Conservation (phyloP, 1,140 invertebrate genomes). For the Drosophila parvula region DNA sequence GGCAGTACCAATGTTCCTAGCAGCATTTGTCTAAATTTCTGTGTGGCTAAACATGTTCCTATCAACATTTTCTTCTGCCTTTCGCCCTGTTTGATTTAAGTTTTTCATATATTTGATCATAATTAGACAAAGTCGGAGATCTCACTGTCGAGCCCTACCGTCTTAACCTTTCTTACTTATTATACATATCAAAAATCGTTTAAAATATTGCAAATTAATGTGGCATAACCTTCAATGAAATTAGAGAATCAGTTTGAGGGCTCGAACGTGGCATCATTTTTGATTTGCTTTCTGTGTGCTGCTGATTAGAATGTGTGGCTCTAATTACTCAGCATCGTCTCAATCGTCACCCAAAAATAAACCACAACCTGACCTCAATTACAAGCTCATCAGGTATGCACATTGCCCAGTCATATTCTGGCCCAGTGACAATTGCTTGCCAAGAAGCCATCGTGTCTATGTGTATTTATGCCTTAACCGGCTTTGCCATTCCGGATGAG, state of each 20-base stretch:
- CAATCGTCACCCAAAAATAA: conserved; percentile 28
- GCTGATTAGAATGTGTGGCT: conserved; percentile 14
- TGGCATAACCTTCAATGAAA: too few relatives aligned
- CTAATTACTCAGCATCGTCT: conserved; percentile 30
- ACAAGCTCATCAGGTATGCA: conserved; percentile 56
- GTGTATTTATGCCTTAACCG: conserved; percentile 30
- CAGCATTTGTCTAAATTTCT: too few relatives aligned
- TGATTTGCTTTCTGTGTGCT: neutral
- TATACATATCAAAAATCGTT: too few relatives aligned
- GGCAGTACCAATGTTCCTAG: too few relatives aligned
- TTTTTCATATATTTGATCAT: too few relatives aligned
- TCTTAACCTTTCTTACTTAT: too few relatives aligned
- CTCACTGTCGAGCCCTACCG: too few relatives aligned
- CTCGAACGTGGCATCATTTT: neutral
- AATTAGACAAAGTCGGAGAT: too few relatives aligned
- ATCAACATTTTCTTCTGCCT: too few relatives aligned
- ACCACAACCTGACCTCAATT: conserved; percentile 52
- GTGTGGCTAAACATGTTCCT: too few relatives aligned
- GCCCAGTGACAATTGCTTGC: conserved; percentile 39
- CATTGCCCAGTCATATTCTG: conserved; percentile 26
- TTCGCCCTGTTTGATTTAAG: too few relatives aligned
- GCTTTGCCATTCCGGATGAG: conserved; percentile 25
- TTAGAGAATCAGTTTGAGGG: neutral
- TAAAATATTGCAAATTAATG: too few relatives aligned
- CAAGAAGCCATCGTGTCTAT: conserved; percentile 33